Evolutionary conservation across 1,140 invertebrate species (phyloP), one percentile per base, ranked within the genome.

Genomic region (Drosophila ercepeae): DNA sequence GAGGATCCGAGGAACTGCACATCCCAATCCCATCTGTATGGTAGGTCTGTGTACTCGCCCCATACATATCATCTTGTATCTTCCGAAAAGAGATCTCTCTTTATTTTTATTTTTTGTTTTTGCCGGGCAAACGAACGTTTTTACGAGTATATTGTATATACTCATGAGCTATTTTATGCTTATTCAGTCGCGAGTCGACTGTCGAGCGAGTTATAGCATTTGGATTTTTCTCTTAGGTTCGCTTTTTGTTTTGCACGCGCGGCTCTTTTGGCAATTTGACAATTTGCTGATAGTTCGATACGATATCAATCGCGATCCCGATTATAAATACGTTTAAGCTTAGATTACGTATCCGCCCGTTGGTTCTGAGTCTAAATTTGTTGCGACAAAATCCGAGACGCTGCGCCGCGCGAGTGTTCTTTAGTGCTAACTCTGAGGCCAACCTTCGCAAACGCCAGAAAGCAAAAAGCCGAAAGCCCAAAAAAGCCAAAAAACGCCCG

Each of bases 201-300:
- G 52, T 75, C 72, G 72, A 75, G 71, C 71, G 71, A 67, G 72
- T 36, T 46, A 19, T 34, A 61, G 34, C 55, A 70, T 23, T 72
- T 72, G 48, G 44, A 45, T 32, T 63, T 19, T 29, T 48, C 57
- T 32, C 55, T 29, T 32, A 48, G 50, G 39, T 68, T 52, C 64
- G 60, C 48, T 44, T 36, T 44, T 68, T 67, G 27, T 51, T 44
- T 53, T 52, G 16, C 50, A 42, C 65, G 63, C 52, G 36, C n/a
- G 36, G n/a, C n/a, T 16, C 1, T 39, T 50, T 54, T 54, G 51
- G 46, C 46, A 65, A 45, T 23, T 32, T 32, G 29, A 32, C 29
- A 32, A 32, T 9, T 32, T 58, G 42, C 36, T 54, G 25, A 16
- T 29, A 25, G 48, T 65, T n/a, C n/a, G 32, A 13, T n/a, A 11